Base-by-base conservation (phyloP, 1,140 invertebrate species). In the Ips typographus region DNA sequence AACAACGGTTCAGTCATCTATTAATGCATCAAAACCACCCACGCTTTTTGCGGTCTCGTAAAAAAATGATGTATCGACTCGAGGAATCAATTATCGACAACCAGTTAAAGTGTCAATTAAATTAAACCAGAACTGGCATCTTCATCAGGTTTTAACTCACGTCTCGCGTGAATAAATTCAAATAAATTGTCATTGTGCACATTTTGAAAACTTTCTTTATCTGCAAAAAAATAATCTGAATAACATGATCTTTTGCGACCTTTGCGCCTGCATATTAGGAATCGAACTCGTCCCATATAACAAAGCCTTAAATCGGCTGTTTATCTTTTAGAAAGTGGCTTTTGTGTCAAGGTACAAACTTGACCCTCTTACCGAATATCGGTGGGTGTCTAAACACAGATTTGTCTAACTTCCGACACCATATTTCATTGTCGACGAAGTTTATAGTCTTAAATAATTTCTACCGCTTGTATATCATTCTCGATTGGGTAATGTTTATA, bases 371-470 rank as follows among this genome's bases (percentile, higher is more conserved):
- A 49, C 44, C 44, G 44, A 49, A 49, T 49, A 49, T 49, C 22
- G 7, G 44, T 49, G 44, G 44, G 44, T 49, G 44, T 6, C 44
- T 49, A 49, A 22, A 49, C 44, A 49, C 6, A 49, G 44, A 49
- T 49, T 49, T 49, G 44, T 49, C 44, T 49, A 49, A 49, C 44
- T 49, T 49, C 44, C 44, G 44, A 49, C 22, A 49, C 44, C 6
- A 49, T 49, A 49, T 49, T 49, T 49, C 44, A 49, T 49, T 49
- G 44, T 49, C 44, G 44, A 8, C 22, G 44, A 49, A 49, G 44
- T 49, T 49, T 49, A 49, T 49, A 49, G 44, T 6, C 44, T 49
- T 49, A 49, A 49, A 49, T 49, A 49, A 49, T 49, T 49, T 49
- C 44, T 49, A 49, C 44, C 44, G 44, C 7, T 22, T 1, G 22